Base-by-base conservation (phyloP, 35 echinoderm and acorn worm genomes). In the Anneissia japonica region DNA sequence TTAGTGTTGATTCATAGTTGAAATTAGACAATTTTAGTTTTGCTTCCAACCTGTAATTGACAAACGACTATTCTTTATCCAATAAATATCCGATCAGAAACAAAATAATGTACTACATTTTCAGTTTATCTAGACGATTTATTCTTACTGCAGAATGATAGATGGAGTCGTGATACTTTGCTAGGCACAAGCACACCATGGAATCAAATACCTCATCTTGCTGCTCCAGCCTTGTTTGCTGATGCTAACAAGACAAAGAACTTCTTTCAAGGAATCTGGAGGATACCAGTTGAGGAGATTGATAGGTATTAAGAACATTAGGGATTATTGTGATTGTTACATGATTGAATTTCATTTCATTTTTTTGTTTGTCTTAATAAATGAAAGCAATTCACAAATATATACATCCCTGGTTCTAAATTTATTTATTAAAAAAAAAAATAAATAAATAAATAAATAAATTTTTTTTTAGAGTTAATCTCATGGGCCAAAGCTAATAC, bases 251-350 rank as follows among this genome's bases (percentile, higher is more conserved):
- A 99, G 73, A 99, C 82, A 35, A 97, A 93, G 88, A 99, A 94
- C 35, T 84, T 94, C 0, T 99, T 99, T 77, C 92, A 99, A 32
- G 96, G 96, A 4, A 93, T 94, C 41, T 97, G 96, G 96, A 93
- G 96, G 79, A 99, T 94, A 32, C 89, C 93, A 26, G 83, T 91
- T 23, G 89, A 86, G 36, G 96, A 94, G 30, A 93, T 99, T 35
- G 96, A 99, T 84, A 91, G 96, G 96, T 99, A 87, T 77, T 64
- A 64, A 17, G 0, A 30, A 87, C 36, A 77, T 4, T 46, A 31
- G 41, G 3, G 0, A 3, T 13, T 6, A 32, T 83, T 51, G 30
- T 0, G 37, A 37, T 30, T n/a, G 76, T 32, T 34, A n/a, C 11
- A 77, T 29, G 31, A 11, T n/a, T n/a, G n/a, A n/a, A n/a, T n/a